Conservation (phyloP, 2,113 vertebrate species). For the Microcebus lehilahytsara region DNA sequence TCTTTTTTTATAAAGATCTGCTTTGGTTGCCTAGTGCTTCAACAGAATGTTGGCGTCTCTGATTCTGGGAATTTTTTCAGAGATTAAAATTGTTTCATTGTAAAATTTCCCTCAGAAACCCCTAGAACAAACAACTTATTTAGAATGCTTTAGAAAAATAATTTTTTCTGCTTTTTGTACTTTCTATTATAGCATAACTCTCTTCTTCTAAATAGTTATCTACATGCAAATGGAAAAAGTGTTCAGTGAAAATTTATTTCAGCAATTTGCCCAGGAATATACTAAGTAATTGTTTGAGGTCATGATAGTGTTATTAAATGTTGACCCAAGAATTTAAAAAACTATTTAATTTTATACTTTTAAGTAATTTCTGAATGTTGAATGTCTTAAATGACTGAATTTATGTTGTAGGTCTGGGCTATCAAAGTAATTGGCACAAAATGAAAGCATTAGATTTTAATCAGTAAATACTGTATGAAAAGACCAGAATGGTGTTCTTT, state of each 20-base stretch:
- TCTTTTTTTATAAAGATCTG: neutral
- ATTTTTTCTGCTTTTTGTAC: neutral
- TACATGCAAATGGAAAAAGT: neutral
- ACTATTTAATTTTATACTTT: neutral
- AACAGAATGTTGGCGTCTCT: neutral
- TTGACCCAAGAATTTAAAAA: slow-evolving; percentile 6
- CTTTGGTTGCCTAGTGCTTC: neutral
- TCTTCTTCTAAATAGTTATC: neutral
- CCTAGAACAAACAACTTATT: neutral
- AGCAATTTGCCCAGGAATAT: neutral
- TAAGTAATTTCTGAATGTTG: slow-evolving; percentile 27
- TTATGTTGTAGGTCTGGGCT: neutral
- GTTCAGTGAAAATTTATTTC: neutral
- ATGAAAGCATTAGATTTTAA: slow-evolving; percentile 14
- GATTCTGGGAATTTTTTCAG: neutral
- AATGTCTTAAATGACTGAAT: neutral
- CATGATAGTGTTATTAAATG: neutral
- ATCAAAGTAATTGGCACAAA: neutral
- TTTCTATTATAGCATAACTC: neutral
- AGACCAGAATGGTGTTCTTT: neutral
- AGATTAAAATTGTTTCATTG: neutral
- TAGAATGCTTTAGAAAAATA: slow-evolving; percentile 13
- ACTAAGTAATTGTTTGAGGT: neutral
- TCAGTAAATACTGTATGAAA: neutral
- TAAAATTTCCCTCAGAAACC: neutral